phyloP scores from a whole-genome alignment of 2,888 invertebrate species.

The Coleophora flavipennella region DNA sequence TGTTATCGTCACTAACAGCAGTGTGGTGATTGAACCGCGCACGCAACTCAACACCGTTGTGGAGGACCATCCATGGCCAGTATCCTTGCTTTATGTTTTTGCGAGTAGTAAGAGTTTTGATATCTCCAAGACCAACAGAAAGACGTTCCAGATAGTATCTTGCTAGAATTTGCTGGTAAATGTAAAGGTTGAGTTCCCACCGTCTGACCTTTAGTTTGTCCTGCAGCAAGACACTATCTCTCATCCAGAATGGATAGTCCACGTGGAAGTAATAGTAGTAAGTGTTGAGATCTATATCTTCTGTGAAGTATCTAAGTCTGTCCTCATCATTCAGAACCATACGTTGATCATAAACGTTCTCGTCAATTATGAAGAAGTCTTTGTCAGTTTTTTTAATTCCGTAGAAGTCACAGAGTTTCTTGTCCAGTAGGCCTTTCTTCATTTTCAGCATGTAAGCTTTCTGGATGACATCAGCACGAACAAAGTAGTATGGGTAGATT shows the following conservation, averaged over 20 bases:
- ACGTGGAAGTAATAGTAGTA: slow-evolving; percentile 76
- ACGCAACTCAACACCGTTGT: slow-evolving; percentile 70
- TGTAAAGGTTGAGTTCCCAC: slow-evolving; percentile 72
- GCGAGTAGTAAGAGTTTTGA: slow-evolving; percentile 56
- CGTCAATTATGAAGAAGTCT: slow-evolving; percentile 73
- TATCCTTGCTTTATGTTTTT: slow-evolving; percentile 62
- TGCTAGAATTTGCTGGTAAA: slow-evolving; percentile 78
- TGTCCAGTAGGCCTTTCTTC: slow-evolving; percentile 55
- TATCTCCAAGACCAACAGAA: slow-evolving; percentile 58
- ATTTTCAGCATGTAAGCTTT: slow-evolving; percentile 66
- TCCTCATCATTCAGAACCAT: slow-evolving; percentile 68
- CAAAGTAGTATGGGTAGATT: slow-evolving; percentile 77
- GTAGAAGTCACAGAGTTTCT: slow-evolving; percentile 64
- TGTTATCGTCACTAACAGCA: slow-evolving; percentile 37
- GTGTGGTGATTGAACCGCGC: slow-evolving; percentile 60
- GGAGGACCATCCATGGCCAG: slow-evolving; percentile 69
- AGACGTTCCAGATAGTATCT: slow-evolving; percentile 71
- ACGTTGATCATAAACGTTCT: slow-evolving; percentile 76
- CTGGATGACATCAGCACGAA: slow-evolving; percentile 77
- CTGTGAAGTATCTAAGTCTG: slow-evolving; percentile 76
- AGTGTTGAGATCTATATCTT: slow-evolving; percentile 76
- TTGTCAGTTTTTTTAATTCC: slow-evolving; percentile 64
- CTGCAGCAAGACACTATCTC: slow-evolving; percentile 37
- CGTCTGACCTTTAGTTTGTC: slow-evolving; percentile 47
- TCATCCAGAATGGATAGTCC: slow-evolving; percentile 77